phyloP scores from a whole-genome alignment of 2,888 invertebrate genomes.

The Hirudinaria manillensis region DNA sequence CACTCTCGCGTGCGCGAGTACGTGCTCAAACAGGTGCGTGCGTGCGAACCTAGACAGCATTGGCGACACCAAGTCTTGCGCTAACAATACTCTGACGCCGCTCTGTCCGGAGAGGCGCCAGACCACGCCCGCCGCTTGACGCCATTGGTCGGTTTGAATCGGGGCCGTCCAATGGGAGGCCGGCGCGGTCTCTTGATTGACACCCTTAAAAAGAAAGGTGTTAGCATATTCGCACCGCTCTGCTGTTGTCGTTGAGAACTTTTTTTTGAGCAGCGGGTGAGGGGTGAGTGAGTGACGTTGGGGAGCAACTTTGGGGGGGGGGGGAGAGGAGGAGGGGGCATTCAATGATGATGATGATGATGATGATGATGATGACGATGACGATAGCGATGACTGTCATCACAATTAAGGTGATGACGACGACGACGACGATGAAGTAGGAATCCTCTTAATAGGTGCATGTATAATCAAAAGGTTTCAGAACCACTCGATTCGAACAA shows the following conservation, averaged over 20 bases:
- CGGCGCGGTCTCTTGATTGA: no score
- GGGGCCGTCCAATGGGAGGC: no score
- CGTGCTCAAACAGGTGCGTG: no score
- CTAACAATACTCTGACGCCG: no score
- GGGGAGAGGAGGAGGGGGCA: neutral
- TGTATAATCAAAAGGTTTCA: slow-evolving; percentile 22
- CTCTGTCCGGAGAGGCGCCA: no score
- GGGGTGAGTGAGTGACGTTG: neutral
- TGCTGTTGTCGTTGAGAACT: neutral
- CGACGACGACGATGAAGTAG: slow-evolving; percentile 11
- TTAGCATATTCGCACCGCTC: neutral
- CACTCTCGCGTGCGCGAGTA: no score
- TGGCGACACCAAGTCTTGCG: no score
- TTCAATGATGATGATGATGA: neutral
- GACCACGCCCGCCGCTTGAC: no score
- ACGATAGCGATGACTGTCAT: neutral
- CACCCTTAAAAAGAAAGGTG: no score
- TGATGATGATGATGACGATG: slow-evolving; percentile 13
- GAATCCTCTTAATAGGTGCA: neutral
- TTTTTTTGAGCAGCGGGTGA: neutral
- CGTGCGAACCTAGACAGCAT: no score
- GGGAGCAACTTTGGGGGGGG: neutral
- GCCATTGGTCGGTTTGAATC: no score
- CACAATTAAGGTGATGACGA: neutral
- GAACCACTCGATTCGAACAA: slow-evolving; percentile 25